Evolutionary conservation across 2,797 vertebrate species (phyloP).

Genomic region (Hipposideros larvatus): DNA sequence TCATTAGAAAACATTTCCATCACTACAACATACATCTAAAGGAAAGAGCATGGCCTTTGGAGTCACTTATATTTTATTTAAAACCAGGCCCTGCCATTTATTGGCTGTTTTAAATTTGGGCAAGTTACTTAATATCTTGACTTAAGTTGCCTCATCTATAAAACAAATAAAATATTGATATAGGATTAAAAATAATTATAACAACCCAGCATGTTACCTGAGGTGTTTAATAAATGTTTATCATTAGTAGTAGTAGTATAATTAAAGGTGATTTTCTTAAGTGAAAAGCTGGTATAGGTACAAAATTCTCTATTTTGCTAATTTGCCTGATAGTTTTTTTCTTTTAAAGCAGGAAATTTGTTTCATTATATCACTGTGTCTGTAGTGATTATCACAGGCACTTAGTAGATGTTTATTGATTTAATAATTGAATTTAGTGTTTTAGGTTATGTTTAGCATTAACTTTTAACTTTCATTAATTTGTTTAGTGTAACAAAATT

Average conservation of each 20-base stretch:
- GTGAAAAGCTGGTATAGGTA: neutral
- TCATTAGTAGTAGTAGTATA: neutral
- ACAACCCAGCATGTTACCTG: neutral
- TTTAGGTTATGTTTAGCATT: constrained; percentile 38
- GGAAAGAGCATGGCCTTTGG: neutral
- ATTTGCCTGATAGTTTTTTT: constrained; percentile 27
- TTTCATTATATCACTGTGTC: constrained; percentile 6
- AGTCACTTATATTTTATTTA: constrained; percentile 20
- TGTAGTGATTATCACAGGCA: neutral
- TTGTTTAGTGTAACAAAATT: constrained; percentile 32
- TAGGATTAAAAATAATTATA: constrained; percentile 21
- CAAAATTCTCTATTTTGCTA: constrained; percentile 25
- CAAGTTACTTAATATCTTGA: constrained; percentile 45
- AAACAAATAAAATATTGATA: constrained; percentile 56
- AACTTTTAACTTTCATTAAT: constrained; percentile 29
- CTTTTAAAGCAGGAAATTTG: constrained; percentile 45
- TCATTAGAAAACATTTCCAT: neutral
- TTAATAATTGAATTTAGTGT: constrained; percentile 35
- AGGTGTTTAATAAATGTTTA: constrained; percentile 41
- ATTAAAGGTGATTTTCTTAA: neutral
- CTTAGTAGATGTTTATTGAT: constrained; percentile 52
- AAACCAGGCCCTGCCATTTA: constrained; percentile 2
- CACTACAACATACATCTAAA: neutral
- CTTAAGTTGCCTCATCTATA: constrained; percentile 15
- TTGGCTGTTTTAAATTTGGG: neutral